Base-by-base conservation (phyloP, 2,888 invertebrate species). In the Stenurella melanura region DNA sequence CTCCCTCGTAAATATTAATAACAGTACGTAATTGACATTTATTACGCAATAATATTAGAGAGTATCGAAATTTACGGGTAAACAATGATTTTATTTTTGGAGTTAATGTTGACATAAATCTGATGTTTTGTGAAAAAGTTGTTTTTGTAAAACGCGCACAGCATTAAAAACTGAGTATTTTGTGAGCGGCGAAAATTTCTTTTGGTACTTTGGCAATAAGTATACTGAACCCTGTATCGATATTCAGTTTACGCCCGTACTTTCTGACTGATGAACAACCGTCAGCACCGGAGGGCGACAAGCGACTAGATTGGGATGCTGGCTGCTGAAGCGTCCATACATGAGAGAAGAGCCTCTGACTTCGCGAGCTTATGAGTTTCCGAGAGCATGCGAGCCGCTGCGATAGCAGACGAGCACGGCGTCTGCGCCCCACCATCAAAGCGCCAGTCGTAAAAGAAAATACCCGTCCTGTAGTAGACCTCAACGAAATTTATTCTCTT, bases 331-430 rank as follows among this genome's bases (percentile, higher is more conserved):
- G 76, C 82, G 83, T 80, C 76, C 76, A 70, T 77, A 38, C 73
- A 80, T 83, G 83, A 83, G 86, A 85, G 85, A 85, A 83, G 85
- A 84, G 83, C 83, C 84, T 84, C 80, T 83, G 83, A 83, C 81
- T 83, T 82, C 85, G 84, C 90, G 90, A 90, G 91, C 90, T 90
- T 90, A 91, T 86, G 89, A 89, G 87, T 89, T 82, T 90, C 90
- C 89, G 90, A 89, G 82, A 91, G 91, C 87, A 90, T 89, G 90
- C 84, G 82, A 81, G 75, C 58, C 72, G 74, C 58, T 30, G 30
- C 74, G 74, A 21, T 54, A 50, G 30, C 61, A 57, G 60, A 80
- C 82, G 73, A 73, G 61, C 71, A n/a, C 10, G 50, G 61, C 82
- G 83, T 78, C 60, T 42, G 70, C 80, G 82, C 83, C 80, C 86